Evolutionary conservation across 2,113 vertebrate species (phyloP), one percentile per base, ranked within the genome.

Genomic region (Alectura lathami): DNA sequence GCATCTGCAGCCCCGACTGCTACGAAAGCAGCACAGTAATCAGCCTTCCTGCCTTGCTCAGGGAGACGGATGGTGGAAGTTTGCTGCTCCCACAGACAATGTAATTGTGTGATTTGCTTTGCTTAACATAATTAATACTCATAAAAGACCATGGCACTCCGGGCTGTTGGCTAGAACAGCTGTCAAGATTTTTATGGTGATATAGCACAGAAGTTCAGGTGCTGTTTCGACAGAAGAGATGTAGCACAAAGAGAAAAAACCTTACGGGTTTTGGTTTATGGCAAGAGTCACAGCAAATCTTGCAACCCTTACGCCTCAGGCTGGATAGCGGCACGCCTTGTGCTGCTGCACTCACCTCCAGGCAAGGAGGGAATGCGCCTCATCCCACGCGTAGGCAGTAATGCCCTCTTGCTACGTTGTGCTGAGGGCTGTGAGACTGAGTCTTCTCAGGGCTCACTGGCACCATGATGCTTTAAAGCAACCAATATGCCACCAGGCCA

Each of bases 41-140:
- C 83, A 70, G 38, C 54, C 82, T 73, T 42, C 81, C 67, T 40
- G 54, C 50, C 72, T 63, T 47, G 68, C 92, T 83, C 63, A 27
- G 79, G 83, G 86, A 95, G 79, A 86, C 68, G 50, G 88, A 93
- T 86, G 86, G 63, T 67, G 80, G 79, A 86, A 30, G 88, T 90
- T 57, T 86, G 63, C 88, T 83, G 83, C 94, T 94, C 90, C 68
- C 88, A 85, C 16, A 83, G 92, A 93, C 75, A 91, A 74, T 4
- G 6, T 74, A 88, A 83, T 74, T 57, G 94, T 83, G 68, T 95
- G 73, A 90, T 88, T 83, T 94, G 72, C 79, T 88, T 94, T 95
- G 80, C 86, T 86, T 94, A 90, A 83, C 83, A 13, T 69, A 91
- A 95, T 94, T 95, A 96, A 96, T 77, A 88, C 79, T 88, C 91